Conservation (phyloP, 2,113 vertebrate species). For the Colaptes auratus region DNA sequence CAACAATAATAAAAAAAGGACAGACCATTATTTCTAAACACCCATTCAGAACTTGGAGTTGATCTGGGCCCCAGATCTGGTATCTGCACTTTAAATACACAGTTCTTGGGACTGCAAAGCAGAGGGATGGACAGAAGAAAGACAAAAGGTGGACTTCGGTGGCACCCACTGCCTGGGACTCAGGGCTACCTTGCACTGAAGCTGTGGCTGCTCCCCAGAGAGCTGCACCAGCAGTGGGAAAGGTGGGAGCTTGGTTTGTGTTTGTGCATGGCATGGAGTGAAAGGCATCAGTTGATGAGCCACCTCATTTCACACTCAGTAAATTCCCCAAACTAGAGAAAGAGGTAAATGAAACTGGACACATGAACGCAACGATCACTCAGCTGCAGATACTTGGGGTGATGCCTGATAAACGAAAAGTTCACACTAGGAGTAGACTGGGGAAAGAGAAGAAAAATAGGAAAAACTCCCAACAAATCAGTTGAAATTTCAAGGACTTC, state of each 20-base stretch:
- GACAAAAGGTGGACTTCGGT: not conserved
- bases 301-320: not conserved
- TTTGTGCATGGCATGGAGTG: not conserved
- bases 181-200: not conserved
- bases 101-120: not conserved
- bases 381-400: not conserved
- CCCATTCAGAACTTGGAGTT: constrained; percentile 47
- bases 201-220: not conserved
- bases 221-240: not conserved
- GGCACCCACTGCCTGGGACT: not conserved
- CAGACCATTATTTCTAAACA: constrained; percentile 40
- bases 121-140: not conserved
- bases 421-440: not conserved
- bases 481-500: constrained; percentile 55
- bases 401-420: not conserved
- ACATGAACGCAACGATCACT: not conserved
- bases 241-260: not conserved
- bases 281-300: not conserved
- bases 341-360: not conserved
- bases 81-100: constrained; percentile 13
- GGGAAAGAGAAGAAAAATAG: not conserved
- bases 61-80: constrained; percentile 36
- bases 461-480: not conserved
- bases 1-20: not conserved
- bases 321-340: not conserved